Conservation (phyloP, 2,888 invertebrate species). For the Adelognathus sp. region DNA sequence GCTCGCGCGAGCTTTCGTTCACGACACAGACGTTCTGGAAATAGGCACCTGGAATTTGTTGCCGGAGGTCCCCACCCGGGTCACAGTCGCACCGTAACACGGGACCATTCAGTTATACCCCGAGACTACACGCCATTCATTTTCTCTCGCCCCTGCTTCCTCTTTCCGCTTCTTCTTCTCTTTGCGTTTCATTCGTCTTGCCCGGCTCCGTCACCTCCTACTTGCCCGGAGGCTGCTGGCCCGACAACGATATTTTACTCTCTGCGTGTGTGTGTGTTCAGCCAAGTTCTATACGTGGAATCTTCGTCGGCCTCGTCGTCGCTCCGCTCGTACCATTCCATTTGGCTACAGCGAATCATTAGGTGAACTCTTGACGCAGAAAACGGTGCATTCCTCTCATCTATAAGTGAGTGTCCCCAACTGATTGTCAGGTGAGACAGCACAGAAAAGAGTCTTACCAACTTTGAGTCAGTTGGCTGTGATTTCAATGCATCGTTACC, state of each 20-base stretch:
- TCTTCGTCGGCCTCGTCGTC: slow-evolving; percentile 34
- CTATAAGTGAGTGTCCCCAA: too few relatives aligned
- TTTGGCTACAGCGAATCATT: slow-evolving; percentile 34
- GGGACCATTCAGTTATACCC: slow-evolving; percentile 58
- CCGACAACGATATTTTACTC: too few relatives aligned
- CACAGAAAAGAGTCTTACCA: too few relatives aligned
- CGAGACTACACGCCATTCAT: slow-evolving; percentile 58
- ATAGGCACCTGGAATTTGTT: slow-evolving; percentile 64
- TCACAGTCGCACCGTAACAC: slow-evolving; percentile 55
- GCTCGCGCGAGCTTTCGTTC: slow-evolving; percentile 13
- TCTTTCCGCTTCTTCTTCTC: slow-evolving; percentile 11
- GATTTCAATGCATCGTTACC: too few relatives aligned
- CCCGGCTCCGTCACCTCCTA: neutral
- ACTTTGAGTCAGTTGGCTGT: too few relatives aligned
- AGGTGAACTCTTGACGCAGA: slow-evolving; percentile 10
- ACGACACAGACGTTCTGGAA: slow-evolving; percentile 61
- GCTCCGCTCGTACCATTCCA: neutral
- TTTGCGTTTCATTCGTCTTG: slow-evolving; percentile 9
- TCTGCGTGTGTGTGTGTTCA: neutral
- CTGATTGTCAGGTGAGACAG: too few relatives aligned
- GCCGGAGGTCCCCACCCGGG: slow-evolving; percentile 55
- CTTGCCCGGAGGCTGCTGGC: slow-evolving; percentile 41
- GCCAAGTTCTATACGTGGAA: slow-evolving; percentile 33
- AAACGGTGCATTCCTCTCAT: neutral
- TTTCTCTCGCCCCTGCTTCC: slow-evolving; percentile 38